A percentile compares a stretch with the other conserved stretches of the same genome.
phyloP scores from a whole-genome alignment of 2,113 vertebrate genomes.

The Brienomyrus brachyistius region DNA sequence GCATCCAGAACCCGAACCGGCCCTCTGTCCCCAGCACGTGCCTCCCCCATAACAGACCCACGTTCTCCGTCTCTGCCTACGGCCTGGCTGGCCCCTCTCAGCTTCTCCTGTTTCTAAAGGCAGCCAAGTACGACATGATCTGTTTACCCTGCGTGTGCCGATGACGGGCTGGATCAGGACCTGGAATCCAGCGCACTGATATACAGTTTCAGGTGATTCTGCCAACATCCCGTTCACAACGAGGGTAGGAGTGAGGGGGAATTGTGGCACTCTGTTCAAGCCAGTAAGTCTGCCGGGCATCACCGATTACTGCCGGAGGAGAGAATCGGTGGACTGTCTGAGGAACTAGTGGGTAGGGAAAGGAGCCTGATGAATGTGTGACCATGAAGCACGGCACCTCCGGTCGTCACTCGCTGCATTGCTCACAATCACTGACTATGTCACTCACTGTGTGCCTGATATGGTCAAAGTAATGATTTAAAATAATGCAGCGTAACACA shows the following conservation, averaged over 20 bases:
- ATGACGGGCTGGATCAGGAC: background rate
- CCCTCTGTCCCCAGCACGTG: background rate
- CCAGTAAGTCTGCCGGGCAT: background rate
- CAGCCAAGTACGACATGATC: constrained; percentile 14
- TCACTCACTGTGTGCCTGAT: background rate
- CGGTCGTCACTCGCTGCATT: background rate
- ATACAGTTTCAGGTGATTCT: constrained; percentile 9
- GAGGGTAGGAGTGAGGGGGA: background rate
- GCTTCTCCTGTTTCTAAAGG: constrained; percentile 4
- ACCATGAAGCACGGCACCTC: background rate
- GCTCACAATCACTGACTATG: background rate
- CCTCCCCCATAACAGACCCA: background rate
- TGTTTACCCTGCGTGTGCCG: background rate
- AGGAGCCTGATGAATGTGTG: constrained; percentile 1
- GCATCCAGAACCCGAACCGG: background rate
- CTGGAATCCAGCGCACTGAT: background rate
- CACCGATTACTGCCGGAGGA: background rate
- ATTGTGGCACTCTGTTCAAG: background rate
- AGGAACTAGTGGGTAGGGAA: background rate
- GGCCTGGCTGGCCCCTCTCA: background rate
- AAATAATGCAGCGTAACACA: too few species aligned
- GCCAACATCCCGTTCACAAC: background rate
- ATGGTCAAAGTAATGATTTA: background rate
- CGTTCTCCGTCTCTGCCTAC: background rate
- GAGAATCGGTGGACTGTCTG: background rate